A percentile compares a stretch with the other conserved stretches of the same genome.
Conservation (phyloP, 2,113 vertebrate species). For the Jaculus jaculus region DNA sequence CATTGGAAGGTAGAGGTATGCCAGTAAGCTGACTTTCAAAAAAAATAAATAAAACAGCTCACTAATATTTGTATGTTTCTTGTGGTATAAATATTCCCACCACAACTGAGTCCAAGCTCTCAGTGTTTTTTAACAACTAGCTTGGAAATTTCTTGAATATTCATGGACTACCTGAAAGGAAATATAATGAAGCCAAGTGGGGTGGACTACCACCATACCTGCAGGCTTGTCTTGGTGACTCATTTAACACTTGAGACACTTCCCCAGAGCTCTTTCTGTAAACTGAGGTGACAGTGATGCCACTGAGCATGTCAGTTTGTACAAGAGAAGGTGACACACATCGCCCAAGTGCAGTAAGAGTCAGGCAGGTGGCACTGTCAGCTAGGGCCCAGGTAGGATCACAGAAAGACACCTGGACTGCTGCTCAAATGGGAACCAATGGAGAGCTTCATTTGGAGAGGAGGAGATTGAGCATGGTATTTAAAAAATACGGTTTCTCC, state of each 20-base stretch:
- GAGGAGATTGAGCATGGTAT: no score
- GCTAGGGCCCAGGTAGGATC: neutral
- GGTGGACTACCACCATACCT: neutral
- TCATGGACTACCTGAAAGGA: neutral
- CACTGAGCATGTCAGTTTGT: neutral
- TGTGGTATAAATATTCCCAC: neutral
- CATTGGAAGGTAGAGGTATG: neutral
- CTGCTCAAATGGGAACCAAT: neutral
- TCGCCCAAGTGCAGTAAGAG: neutral
- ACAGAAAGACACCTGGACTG: neutral
- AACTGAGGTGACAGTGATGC: neutral
- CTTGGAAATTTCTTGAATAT: neutral
- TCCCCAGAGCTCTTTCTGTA: neutral
- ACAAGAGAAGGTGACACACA: neutral
- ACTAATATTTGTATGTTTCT: neutral
- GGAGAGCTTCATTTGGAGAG: neutral
- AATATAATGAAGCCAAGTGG: neutral
- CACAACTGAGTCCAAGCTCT: neutral
- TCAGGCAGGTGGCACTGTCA: neutral
- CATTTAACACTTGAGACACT: neutral
- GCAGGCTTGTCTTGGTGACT: neutral
- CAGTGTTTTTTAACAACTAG: neutral
- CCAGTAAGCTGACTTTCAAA: conserved; percentile 4
- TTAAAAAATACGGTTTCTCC: no score
- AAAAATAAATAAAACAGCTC: neutral